phyloP scores from a whole-genome alignment of 2,797 vertebrate species.

The Pyrocephalus nanus region DNA sequence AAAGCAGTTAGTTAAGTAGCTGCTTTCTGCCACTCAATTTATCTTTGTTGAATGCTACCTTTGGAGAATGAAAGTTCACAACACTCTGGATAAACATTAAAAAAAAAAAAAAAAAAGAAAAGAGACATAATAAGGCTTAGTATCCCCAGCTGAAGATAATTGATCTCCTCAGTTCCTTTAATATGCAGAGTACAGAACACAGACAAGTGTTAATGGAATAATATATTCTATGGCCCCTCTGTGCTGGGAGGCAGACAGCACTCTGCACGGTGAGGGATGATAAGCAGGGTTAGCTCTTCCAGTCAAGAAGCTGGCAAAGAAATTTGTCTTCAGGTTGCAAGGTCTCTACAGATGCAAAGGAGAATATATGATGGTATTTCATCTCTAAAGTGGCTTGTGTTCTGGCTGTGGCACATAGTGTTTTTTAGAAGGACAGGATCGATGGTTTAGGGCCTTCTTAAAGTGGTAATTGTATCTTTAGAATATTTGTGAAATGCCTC shows the following conservation, averaged over 20 bases:
- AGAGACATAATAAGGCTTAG: constrained; percentile 65
- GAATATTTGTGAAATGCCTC: not conserved
- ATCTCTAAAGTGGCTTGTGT: not conserved
- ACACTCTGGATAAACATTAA: constrained; percentile 66
- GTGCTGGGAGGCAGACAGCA: not conserved
- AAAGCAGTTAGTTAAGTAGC: constrained; percentile 25
- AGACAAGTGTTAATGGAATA: constrained; percentile 71
- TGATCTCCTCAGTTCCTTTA: constrained; percentile 69
- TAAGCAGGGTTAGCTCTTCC: not conserved
- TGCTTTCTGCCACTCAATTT: constrained; percentile 42
- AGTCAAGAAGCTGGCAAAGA: not conserved
- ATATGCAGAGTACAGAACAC: constrained; percentile 67
- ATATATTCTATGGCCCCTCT: constrained; percentile 56
- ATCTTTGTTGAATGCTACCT: constrained; percentile 58
- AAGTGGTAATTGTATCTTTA: not conserved
- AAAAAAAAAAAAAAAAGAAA: constrained; percentile 50
- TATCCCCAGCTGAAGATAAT: constrained; percentile 69
- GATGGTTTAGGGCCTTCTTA: not conserved
- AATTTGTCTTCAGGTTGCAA: not conserved
- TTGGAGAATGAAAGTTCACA: constrained; percentile 65
- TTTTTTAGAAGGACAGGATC: not conserved
- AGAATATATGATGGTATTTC: not conserved
- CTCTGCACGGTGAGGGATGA: not conserved
- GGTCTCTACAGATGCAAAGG: not conserved
- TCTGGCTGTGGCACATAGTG: not conserved